Evolutionary conservation across 2,797 vertebrate species (phyloP).

Genomic region (Acropternis orthonyx): DNA sequence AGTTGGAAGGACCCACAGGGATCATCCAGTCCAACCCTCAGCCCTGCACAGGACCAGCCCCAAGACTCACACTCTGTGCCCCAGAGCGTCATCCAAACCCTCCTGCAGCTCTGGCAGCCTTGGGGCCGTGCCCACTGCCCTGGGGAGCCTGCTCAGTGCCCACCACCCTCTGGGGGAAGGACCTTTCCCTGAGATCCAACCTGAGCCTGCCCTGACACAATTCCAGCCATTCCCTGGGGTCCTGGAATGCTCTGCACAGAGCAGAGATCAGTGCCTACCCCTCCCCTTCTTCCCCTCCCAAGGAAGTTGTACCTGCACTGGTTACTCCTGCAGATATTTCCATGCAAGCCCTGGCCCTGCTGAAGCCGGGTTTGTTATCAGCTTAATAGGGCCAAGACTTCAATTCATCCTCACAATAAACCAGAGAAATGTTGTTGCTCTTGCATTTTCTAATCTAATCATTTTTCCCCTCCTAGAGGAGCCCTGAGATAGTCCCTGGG

Average conservation of each 20-base stretch:
- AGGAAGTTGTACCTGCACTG: background rate
- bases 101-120: background rate
- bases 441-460: slow-evolving; percentile 39
- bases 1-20: background rate
- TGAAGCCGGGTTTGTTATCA: slow-evolving; percentile 26
- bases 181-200: background rate
- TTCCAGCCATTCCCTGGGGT: background rate
- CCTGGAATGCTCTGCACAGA: background rate
- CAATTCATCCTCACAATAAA: slow-evolving; percentile 55
- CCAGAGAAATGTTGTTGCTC: slow-evolving; percentile 30
- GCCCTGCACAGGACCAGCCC: background rate
- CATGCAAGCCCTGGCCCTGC: background rate
- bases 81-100: background rate
- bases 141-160: background rate
- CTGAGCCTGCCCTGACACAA: background rate
- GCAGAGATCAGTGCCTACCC: background rate
- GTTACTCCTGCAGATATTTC: background rate
- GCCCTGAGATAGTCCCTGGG: background rate
- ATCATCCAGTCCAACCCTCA: background rate
- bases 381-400: slow-evolving; percentile 46
- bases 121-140: background rate
- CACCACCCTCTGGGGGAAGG: background rate
- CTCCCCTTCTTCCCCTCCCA: background rate
- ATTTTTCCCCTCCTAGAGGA: background rate
- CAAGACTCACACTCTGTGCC: background rate